Base-by-base conservation (phyloP, 2,113 vertebrate genomes). In the Zosterops pallidus region DNA sequence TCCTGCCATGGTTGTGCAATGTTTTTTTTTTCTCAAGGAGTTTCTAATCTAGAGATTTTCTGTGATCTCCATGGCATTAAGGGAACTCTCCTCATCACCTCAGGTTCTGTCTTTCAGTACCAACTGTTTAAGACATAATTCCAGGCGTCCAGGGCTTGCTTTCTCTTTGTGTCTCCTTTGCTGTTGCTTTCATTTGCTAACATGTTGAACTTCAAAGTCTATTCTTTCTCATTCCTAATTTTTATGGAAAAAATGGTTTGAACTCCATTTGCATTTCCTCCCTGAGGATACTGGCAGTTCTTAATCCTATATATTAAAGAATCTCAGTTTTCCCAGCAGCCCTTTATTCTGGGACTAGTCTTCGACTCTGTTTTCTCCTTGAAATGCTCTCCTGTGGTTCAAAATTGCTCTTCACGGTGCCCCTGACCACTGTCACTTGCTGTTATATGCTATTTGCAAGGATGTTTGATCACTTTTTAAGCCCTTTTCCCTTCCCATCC, bases 231-330 rank as follows among this genome's bases (percentile, higher is more conserved):
- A 85, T 96, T 96, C 95, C 95, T 96, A 94, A 97, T 96, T 96
- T 96, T 97, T 96, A 96, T 94, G 94, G 95, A 94, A 95, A 94
- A 96, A 95, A 86, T 96, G 94, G 90, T 94, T 90, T 96, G 93
- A 93, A 81, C 72, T 29, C 92, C 60, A 93, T 96, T 94, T 95
- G 90, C 96, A 96, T 96, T 94, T 96, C 94, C 90, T 96, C 95
- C 92, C 96, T 69, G 92, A 95, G 94, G 94, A 94, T 95, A 96
- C 90, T 96, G 93, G 94, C 94, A 96, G 68, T 97, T 94, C 88
- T 92, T 96, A 96, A 96, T 94, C 95, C 95, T 93, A 95, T 94
- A 93, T 96, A 97, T 96, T 93, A 96, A 96, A 95, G 88, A 93
- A 93, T 81, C 69, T 86, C 77, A 90, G 56, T 93, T 93, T 96